These are phyloP conservation scores for Epizoanthus illoricatus DNA, from an alignment of 92 coral and sea anemone species.

Conservation along the genomic window DNA sequence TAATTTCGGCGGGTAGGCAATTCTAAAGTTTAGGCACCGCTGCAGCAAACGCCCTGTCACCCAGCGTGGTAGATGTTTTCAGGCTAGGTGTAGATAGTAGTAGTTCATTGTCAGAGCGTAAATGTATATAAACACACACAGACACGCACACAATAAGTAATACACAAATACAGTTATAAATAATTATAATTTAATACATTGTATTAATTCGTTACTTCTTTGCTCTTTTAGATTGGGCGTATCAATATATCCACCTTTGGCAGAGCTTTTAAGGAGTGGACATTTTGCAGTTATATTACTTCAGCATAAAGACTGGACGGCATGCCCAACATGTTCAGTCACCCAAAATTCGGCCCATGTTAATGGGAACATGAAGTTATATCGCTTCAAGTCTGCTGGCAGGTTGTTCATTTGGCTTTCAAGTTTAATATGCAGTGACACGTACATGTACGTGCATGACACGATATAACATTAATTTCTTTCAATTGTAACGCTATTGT, in stretches of 20 bases:
- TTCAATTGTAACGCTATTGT: no score
- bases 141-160: neutral
- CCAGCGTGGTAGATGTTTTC: no score
- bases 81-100: no score
- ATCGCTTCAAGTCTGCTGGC: slow-evolving; percentile 56
- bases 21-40: no score
- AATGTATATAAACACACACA: no score
- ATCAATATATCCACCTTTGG: slow-evolving; percentile 45
- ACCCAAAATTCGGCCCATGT: slow-evolving; percentile 50
- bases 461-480: neutral
- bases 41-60: no score
- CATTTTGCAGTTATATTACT: slow-evolving; percentile 37
- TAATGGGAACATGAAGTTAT: slow-evolving; percentile 59
- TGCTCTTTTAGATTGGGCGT: slow-evolving; percentile 37
- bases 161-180: no score
- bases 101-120: no score
- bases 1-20: no score
- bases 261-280: slow-evolving; percentile 56
- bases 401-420: neutral
- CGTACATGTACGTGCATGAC: neutral
- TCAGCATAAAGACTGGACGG: slow-evolving; percentile 50
- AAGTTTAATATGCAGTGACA: neutral
- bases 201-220: no score
- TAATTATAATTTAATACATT: no score
- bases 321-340: slow-evolving; percentile 51